Conservation (phyloP, 2,888 invertebrate genomes). For the Synergus umbraculus region DNA sequence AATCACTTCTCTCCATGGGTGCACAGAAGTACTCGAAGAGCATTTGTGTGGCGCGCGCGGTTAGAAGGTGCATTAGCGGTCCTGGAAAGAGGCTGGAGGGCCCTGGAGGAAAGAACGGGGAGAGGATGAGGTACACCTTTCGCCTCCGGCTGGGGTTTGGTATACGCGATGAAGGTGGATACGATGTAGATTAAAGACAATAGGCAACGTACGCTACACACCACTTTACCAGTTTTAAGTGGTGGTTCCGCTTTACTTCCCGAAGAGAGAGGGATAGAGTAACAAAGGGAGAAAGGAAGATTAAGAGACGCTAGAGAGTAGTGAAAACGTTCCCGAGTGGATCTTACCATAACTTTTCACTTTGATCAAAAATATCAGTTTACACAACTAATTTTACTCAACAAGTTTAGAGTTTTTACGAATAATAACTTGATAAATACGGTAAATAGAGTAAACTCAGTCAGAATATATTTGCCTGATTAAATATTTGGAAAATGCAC, state of each 20-base stretch:
- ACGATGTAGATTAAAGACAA: constrained; percentile 41
- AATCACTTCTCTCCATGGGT: constrained; percentile 34
- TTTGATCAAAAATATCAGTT: neutral
- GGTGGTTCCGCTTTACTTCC: constrained; percentile 31
- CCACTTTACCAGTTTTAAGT: constrained; percentile 42
- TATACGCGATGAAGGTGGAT: constrained; percentile 37
- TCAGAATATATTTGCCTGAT: no score
- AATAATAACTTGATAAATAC: neutral
- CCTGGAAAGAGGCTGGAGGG: constrained; percentile 33
- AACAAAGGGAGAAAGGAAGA: neutral
- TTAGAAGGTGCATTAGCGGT: constrained; percentile 33
- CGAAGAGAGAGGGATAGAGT: neutral
- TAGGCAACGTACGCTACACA: constrained; percentile 40
- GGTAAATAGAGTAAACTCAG: neutral
- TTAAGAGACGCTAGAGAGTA: constrained; percentile 26
- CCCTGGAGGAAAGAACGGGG: constrained; percentile 33
- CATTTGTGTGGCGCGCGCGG: constrained; percentile 32
- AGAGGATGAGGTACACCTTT: constrained; percentile 18
- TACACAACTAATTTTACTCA: neutral
- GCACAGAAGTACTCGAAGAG: constrained; percentile 30
- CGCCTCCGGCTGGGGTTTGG: neutral
- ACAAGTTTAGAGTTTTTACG: neutral
- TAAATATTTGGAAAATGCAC: neutral
- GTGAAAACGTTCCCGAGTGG: neutral
- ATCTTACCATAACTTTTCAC: constrained; percentile 19